Evolutionary conservation across 2,888 invertebrate species (phyloP).

Genomic region (Yponomeuta plumbellus): DNA sequence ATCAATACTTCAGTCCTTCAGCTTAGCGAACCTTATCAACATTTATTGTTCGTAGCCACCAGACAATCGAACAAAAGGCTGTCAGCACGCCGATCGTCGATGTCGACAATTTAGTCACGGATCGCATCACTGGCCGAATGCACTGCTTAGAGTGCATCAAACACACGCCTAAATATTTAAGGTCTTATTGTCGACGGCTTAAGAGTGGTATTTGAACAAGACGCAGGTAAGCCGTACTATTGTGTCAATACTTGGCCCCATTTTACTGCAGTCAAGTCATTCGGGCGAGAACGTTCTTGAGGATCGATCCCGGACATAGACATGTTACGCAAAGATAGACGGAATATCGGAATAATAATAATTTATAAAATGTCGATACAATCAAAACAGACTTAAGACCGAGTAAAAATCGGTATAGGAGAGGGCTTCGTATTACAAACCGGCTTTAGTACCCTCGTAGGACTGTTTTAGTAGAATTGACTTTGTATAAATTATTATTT

Average conservation of each 20-base stretch:
- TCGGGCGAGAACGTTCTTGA: neutral
- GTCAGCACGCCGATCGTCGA: neutral
- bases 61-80: neutral
- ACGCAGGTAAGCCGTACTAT: constrained; percentile 38
- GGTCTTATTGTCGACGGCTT: neutral
- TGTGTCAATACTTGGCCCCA: constrained; percentile 29
- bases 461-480: too few relatives aligned
- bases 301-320: neutral
- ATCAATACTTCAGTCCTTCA: neutral
- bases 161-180: constrained; percentile 21
- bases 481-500: too few relatives aligned
- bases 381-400: too few relatives aligned
- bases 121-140: constrained; percentile 43
- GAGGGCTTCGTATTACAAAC: too few relatives aligned
- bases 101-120: constrained; percentile 1
- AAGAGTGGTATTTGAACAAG: neutral
- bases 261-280: neutral
- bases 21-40: neutral
- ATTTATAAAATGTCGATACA: too few relatives aligned
- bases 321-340: too few relatives aligned
- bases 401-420: too few relatives aligned
- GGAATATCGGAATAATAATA: too few relatives aligned
- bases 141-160: constrained; percentile 39
- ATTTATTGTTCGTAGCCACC: neutral
- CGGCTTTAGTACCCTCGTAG: too few relatives aligned